Evolutionary conservation across 2,888 invertebrate species (phyloP).

Genomic region (Trissolcus brochymenae): DNA sequence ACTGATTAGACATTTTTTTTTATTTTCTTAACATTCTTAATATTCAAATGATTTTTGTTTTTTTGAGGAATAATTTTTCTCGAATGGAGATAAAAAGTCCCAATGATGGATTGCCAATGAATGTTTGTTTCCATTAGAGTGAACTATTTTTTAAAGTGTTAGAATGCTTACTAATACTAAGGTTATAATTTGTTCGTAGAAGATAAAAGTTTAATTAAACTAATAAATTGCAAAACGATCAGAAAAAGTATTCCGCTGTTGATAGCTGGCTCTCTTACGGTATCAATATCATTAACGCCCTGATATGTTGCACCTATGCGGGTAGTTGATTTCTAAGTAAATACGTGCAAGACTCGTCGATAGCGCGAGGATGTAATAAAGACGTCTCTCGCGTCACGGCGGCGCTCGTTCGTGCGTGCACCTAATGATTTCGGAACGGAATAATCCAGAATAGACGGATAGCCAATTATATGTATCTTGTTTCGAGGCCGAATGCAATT

Average conservation of each 20-base stretch:
- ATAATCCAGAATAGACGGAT: conserved; percentile 61
- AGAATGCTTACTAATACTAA: too few species aligned
- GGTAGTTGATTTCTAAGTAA: conserved; percentile 59
- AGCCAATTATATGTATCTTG: conserved; percentile 60
- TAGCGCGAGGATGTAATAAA: conserved; percentile 59
- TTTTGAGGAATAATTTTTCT: too few species aligned
- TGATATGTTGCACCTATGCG: conserved; percentile 55
- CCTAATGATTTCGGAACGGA: conserved; percentile 60
- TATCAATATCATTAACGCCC: conserved; percentile 37
- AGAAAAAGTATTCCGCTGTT: too few species aligned
- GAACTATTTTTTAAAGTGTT: too few species aligned
- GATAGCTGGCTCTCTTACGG: neutral
- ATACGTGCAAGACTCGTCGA: conserved; percentile 56
- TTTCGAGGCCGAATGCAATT: conserved; percentile 57
- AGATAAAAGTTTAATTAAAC: neutral
- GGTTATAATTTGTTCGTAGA: too few species aligned
- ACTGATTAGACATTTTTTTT: too few species aligned
- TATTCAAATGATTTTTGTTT: too few species aligned
- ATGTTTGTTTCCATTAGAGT: too few species aligned
- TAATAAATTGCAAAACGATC: neutral
- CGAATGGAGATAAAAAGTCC: too few species aligned
- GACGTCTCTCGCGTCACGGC: conserved; percentile 57
- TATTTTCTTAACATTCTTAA: too few species aligned
- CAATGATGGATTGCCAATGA: too few species aligned
- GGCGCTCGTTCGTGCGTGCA: conserved; percentile 59